Base-by-base conservation (phyloP, 2,797 vertebrate species). In the Denticeps clupeoides region DNA sequence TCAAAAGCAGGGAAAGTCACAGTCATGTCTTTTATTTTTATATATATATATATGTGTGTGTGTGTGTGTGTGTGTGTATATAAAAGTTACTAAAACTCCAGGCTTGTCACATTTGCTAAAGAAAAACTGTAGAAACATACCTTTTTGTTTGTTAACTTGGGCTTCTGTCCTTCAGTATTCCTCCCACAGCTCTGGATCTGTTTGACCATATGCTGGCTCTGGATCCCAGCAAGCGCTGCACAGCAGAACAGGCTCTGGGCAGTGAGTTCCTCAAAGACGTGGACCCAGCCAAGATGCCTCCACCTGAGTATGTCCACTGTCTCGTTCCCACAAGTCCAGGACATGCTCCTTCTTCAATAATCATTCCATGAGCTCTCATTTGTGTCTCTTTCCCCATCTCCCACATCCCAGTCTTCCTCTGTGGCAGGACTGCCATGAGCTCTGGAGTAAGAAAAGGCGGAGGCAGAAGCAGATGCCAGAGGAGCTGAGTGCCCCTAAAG, bases 391-490 rank as follows among this genome's bases (percentile, higher is more conserved):
- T 15, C 7, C 26, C 12, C 3, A 13, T 26, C 19, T 13, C 28
- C n/a, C 16, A 10, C 21, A 38, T 31, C 1, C 19, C 4, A 98
- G 94, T 63, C 92, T 97, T 64, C 94, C 94, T 40, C 83, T 96
- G 59, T 99, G 93, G 93, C 94, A 99, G 77, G 94, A 99, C 77
- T 99, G 94, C 65, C 94, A 99, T 37, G 94, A 99, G 68, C 74
- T 99, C 54, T 99, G 94, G 94, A 99, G 94, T 74, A 99, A 99
- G 81, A 99, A 97, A 27, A 87, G 94, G 0, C 82, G 94, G 63
- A 78, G 94, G 13, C 94, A 99, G 82, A 99, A 97, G 74, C 94
- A 99, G 73, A 86, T 94, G 81, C 86, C 85, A 0, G 93, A 97
- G 72, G 93, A 97, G 40, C 64, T 82, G 40, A 78, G 82, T 2